Base-by-base conservation (phyloP, 53 echinoderm and acorn worm genomes). In the Echinarachnius parma region DNA sequence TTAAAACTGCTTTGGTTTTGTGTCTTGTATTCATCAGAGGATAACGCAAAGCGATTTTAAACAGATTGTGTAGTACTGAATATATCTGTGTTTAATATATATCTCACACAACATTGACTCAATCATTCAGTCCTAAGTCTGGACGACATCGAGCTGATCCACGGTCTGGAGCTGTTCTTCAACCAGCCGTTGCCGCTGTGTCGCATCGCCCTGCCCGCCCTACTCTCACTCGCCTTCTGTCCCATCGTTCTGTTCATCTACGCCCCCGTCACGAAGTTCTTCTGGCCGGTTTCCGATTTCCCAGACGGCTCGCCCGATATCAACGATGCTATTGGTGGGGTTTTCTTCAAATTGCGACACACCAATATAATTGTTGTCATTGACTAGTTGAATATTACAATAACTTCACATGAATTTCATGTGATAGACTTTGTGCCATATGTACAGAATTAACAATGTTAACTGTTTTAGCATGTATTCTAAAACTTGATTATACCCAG, bases 281-380 rank as follows among this genome's bases (percentile, higher is more conserved):
- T 81, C 61, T 81, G 81, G 81, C 48, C 60, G 8, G 49, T 59
- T 0, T 35, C 34, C 1, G 50, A 61, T 8, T 34, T 19, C 36
- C 70, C 70, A 1, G 26, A 32, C 1, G 70, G 70, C 22, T 1
- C 23, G 16, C 61, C 62, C 14, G 44, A 72, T 21, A 81, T 81
- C 54, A 81, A 81, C 33, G 81, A 72, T 34, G 81, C 81, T 16
- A 74, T 81, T 22, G 80, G 80, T 80, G 47, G 28, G 61, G 16
- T n/a, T n/a, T n/a, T n/a, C n/a, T n/a, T n/a, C n/a, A n/a, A n/a
- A n/a, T n/a, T n/a, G n/a, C n/a, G n/a, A n/a, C n/a, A n/a, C n/a
- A n/a, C n/a, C n/a, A n/a, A n/a, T n/a, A n/a, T n/a, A n/a, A n/a
- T n/a, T n/a, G n/a, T n/a, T n/a, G n/a, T n/a, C n/a, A n/a, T n/a